phyloP scores from a whole-genome alignment of 2,888 invertebrate species.

The Eupithecia centaureata region DNA sequence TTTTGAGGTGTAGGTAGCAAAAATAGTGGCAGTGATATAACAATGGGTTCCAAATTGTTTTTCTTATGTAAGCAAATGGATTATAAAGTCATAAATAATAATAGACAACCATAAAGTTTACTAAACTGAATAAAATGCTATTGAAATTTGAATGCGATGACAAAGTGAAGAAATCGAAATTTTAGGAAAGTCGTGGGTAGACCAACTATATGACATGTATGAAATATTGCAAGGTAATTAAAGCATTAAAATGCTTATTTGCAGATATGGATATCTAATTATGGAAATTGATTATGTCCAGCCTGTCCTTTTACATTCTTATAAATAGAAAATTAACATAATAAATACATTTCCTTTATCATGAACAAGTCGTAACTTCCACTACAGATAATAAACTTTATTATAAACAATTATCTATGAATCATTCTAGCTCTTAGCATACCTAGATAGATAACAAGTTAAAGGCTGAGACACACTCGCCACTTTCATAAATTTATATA shows the following conservation, averaged over 20 bases:
- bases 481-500: background rate
- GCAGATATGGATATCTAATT: background rate
- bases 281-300: background rate
- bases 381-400: conserved; percentile 11
- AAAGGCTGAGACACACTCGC: background rate
- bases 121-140: background rate
- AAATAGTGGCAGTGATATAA: conserved; percentile 10
- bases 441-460: conserved; percentile 26
- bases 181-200: background rate
- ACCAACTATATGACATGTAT: background rate
- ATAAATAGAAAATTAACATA: background rate
- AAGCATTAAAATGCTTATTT: background rate
- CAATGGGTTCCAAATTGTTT: conserved; percentile 2
- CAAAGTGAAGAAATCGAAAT: background rate
- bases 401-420: conserved; percentile 23
- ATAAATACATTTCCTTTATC: conserved; percentile 10
- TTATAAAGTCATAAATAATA: conserved; percentile 9
- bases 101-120: conserved; percentile 5
- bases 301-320: background rate
- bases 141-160: background rate
- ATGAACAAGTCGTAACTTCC: background rate
- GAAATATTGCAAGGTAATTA: background rate
- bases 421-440: conserved; percentile 26
- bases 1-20: conserved; percentile 12
- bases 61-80: conserved; percentile 12